Conservation (phyloP, 2,888 invertebrate genomes). For the Dryococelus australis region DNA sequence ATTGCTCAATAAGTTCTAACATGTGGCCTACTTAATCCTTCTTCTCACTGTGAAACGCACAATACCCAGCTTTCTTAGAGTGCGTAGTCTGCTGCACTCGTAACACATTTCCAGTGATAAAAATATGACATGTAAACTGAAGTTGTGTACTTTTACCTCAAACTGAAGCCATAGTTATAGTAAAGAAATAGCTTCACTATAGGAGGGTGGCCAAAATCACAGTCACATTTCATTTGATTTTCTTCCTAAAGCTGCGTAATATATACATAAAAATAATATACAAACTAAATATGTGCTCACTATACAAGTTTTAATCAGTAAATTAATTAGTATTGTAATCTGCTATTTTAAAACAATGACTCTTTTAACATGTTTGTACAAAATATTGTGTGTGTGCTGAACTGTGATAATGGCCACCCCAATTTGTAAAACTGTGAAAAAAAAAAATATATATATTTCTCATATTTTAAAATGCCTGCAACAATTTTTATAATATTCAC, state of each 20-base stretch:
- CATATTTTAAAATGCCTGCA: slow-evolving; percentile 7
- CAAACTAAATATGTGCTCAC: neutral
- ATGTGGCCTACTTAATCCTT: neutral
- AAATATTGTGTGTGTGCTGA: neutral
- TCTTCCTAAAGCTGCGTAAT: neutral
- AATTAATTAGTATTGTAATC: neutral
- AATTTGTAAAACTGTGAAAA: neutral
- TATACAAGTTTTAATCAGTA: neutral
- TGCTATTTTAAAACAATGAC: too few species aligned
- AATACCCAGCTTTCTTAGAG: neutral
- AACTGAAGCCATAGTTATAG: neutral
- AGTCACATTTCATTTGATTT: neutral
- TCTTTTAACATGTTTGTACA: neutral
- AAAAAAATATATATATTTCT: neutral
- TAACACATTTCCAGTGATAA: neutral
- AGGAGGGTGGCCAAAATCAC: neutral
- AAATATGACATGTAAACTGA: neutral
- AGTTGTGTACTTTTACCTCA: slow-evolving; percentile 11
- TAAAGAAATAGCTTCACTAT: neutral
- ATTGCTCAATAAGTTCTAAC: neutral
- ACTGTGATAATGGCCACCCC: neutral
- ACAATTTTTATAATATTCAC: neutral
- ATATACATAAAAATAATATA: neutral
- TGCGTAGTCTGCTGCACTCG: neutral
- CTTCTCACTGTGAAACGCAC: slow-evolving; percentile 8